Evolutionary conservation across 2,888 invertebrate genomes (phyloP).

Genomic region (Crepidodera aurea): DNA sequence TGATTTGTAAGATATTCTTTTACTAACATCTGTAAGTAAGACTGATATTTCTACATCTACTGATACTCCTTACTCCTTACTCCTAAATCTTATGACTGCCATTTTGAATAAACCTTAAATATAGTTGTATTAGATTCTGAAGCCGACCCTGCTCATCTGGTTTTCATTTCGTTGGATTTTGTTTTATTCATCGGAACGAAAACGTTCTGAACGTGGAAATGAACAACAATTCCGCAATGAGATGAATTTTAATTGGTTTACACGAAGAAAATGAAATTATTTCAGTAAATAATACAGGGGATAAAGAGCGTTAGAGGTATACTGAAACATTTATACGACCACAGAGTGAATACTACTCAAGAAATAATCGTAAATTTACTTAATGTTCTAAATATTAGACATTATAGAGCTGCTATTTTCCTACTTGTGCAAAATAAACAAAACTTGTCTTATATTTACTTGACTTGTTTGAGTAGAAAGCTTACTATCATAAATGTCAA

Average conservation of each 20-base stretch:
- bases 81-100: too few relatives aligned
- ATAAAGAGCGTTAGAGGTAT: slow-evolving; percentile 14
- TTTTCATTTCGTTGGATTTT: slow-evolving; percentile 34
- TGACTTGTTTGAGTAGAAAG: too few relatives aligned
- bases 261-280: slow-evolving; percentile 31
- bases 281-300: slow-evolving; percentile 29
- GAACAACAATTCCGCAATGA: slow-evolving; percentile 23
- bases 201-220: slow-evolving; percentile 25
- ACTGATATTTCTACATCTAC: too few relatives aligned
- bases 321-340: slow-evolving; percentile 29
- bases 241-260: slow-evolving; percentile 32
- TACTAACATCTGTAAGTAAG: too few relatives aligned
- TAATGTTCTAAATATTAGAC: slow-evolving; percentile 12
- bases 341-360: slow-evolving; percentile 14
- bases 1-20: too few relatives aligned
- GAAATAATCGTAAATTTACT: slow-evolving; percentile 26
- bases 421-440: too few relatives aligned
- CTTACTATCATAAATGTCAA: too few relatives aligned
- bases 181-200: slow-evolving; percentile 31
- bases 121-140: not conserved
- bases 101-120: not conserved
- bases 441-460: too few relatives aligned
- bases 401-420: too few relatives aligned
- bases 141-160: slow-evolving; percentile 22
- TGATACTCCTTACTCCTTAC: too few relatives aligned